These are phyloP conservation scores for Dendrolimus kikuchii DNA, from an alignment of 1,140 invertebrate genomes.

Conservation along the genomic window DNA sequence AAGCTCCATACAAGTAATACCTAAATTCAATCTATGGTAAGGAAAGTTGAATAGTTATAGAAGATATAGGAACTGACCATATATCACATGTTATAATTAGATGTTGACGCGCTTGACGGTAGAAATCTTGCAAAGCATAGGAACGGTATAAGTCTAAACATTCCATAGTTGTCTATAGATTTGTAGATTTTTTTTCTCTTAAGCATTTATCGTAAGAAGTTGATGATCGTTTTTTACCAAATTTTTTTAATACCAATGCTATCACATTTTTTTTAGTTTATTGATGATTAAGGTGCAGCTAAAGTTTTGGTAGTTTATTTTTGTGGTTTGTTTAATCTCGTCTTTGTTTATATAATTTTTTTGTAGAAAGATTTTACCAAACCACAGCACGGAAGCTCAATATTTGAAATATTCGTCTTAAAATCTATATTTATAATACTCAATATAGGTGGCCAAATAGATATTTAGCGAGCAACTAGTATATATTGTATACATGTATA, in stretches of 20 bases:
- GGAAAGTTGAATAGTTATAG: no score
- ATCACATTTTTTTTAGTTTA: constrained; percentile 41
- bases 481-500: constrained; percentile 5
- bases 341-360: no score
- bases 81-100: no score
- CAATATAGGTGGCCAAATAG: constrained; percentile 46
- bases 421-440: constrained; percentile 38
- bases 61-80: no score
- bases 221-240: constrained; percentile 45
- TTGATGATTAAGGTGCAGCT: constrained; percentile 20
- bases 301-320: constrained; percentile 2
- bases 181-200: constrained; percentile 21
- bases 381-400: no score
- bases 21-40: no score
- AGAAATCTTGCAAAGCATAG: neutral
- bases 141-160: constrained; percentile 10
- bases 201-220: constrained; percentile 22
- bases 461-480: constrained; percentile 13
- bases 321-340: neutral
- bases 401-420: neutral
- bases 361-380: no score
- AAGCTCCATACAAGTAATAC: no score
- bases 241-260: constrained; percentile 68
- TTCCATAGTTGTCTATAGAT: constrained; percentile 15
- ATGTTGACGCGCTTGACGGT: no score